Conservation (phyloP, 2,888 invertebrate genomes). For the Labia minor region DNA sequence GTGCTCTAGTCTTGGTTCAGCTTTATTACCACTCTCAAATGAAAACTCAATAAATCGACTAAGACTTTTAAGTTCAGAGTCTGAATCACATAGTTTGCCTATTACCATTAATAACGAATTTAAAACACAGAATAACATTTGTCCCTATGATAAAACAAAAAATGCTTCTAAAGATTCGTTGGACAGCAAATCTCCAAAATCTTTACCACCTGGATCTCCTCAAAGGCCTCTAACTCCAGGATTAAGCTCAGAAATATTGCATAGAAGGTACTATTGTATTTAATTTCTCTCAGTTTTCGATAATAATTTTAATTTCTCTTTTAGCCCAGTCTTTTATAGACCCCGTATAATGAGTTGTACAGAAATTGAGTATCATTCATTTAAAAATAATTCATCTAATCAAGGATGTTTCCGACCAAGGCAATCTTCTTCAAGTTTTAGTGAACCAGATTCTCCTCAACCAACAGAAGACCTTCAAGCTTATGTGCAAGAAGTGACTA, state of each 20-base stretch:
- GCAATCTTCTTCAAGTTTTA: not conserved
- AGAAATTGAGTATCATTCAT: not conserved
- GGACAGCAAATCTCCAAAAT: not conserved
- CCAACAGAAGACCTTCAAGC: slow-evolving; percentile 52
- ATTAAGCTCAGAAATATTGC: not conserved
- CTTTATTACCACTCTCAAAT: not conserved
- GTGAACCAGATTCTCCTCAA: slow-evolving; percentile 1
- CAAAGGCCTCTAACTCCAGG: not conserved
- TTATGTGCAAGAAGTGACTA: slow-evolving; percentile 66
- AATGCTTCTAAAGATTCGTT: not conserved
- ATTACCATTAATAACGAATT: not conserved
- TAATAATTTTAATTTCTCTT: not conserved
- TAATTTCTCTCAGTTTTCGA: not conserved
- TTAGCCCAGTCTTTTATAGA: not conserved
- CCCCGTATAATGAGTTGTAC: not conserved
- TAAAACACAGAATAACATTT: not conserved
- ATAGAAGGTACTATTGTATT: not conserved
- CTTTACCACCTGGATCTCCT: not conserved
- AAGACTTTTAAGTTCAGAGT: not conserved
- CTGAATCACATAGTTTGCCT: not conserved
- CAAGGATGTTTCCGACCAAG: not conserved
- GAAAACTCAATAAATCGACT: not conserved
- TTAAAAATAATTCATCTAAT: not conserved
- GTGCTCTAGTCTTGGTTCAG: slow-evolving; percentile 20
- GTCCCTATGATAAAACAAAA: not conserved